Percentiles rank a stretch among this genome's conserved stretches.
Evolutionary conservation across 2,797 vertebrate genomes (phyloP).

Genomic region (Onychomys arenicola): DNA sequence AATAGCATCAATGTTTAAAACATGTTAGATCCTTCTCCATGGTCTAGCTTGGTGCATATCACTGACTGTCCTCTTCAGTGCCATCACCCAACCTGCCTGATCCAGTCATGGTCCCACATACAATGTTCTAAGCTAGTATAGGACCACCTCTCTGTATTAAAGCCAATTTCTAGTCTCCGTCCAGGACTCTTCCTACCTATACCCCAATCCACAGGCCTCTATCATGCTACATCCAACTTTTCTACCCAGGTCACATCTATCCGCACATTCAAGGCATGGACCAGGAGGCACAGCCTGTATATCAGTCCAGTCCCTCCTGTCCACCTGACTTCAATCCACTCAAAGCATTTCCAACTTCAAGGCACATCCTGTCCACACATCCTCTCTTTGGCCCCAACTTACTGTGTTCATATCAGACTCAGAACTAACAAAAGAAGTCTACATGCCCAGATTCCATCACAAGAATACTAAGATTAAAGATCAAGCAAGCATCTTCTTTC

Average conservation of each 20-base stretch:
- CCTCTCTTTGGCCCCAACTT: background rate
- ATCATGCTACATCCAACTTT: background rate
- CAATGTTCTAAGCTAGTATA: background rate
- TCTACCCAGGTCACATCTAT: background rate
- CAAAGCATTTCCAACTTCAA: background rate
- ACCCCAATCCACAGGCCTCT: background rate
- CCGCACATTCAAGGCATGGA: background rate
- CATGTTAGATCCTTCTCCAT: background rate
- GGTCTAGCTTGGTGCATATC: background rate
- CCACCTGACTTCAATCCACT: background rate
- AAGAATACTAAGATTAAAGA: background rate
- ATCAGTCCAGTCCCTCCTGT: background rate
- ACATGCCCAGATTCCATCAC: background rate
- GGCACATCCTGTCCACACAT: background rate
- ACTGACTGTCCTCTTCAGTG: background rate
- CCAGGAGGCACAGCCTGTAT: no score
- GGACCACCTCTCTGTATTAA: background rate
- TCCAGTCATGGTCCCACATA: background rate
- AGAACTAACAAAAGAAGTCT: background rate
- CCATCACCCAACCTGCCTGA: background rate
- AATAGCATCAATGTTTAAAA: constrained; percentile 33
- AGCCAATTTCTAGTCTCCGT: background rate
- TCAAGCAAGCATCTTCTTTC: background rate
- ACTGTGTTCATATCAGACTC: background rate
- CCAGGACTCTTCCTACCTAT: background rate